Conservation (phyloP, 2,888 invertebrate genomes). For the Lottia gigantea region DNA sequence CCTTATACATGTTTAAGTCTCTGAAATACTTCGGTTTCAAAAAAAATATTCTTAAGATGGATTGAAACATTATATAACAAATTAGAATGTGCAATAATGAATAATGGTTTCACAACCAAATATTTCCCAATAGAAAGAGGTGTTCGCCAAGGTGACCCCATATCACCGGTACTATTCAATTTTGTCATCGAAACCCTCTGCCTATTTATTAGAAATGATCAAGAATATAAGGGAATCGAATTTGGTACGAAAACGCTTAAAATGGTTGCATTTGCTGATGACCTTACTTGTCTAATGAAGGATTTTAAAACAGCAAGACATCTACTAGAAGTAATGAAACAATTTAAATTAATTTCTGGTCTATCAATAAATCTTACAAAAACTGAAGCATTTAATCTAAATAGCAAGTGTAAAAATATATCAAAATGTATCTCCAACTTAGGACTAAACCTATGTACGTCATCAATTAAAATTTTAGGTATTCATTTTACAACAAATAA, state of each 20-base stretch:
- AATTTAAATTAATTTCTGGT: background rate
- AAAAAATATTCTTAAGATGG: background rate
- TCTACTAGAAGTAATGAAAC: background rate
- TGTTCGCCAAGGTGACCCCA: background rate
- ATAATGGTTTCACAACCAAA: background rate
- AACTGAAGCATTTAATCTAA: background rate
- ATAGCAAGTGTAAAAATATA: background rate
- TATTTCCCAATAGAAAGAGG: constrained; percentile 2
- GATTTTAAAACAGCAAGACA: background rate
- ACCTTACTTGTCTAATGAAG: background rate
- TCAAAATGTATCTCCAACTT: background rate
- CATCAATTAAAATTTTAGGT: background rate
- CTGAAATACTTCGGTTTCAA: background rate
- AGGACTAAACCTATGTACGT: background rate
- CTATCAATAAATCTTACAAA: background rate
- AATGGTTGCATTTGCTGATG: background rate
- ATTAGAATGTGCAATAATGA: background rate
- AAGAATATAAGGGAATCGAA: background rate
- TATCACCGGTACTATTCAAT: background rate
- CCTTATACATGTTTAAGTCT: background rate
- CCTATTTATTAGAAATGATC: background rate
- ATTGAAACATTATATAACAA: background rate
- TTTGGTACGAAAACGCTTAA: background rate
- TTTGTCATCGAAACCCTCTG: background rate
- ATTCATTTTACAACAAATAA: background rate